Percentiles rank a stretch among this genome's conserved stretches.
phyloP scores from a whole-genome alignment of 2,797 vertebrate species.

The Peromyscus eremicus region DNA sequence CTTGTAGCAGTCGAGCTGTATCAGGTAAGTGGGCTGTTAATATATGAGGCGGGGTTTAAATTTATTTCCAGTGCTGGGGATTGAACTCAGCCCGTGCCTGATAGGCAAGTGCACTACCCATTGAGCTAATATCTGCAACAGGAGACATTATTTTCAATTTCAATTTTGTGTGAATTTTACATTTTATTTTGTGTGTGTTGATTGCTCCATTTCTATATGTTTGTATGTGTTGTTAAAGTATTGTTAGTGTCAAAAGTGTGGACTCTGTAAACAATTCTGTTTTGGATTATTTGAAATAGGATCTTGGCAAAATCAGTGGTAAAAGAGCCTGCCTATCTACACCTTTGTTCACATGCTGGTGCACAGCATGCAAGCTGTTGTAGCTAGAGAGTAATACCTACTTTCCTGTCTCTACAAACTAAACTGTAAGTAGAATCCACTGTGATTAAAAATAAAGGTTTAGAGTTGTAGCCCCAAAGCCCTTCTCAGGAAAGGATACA shows the following conservation, averaged over 20 bases:
- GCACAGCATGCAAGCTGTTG: background rate
- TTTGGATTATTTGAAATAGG: conserved; percentile 41
- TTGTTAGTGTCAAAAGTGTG: conserved; percentile 40
- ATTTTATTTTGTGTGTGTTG: conserved; percentile 27
- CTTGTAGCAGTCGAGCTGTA: background rate
- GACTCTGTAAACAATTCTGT: background rate
- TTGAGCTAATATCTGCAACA: background rate
- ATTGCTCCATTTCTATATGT: background rate
- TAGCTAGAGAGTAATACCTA: conserved; percentile 27
- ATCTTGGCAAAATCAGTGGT: background rate
- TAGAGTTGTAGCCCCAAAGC: background rate
- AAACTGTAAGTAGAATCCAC: conserved; percentile 33
- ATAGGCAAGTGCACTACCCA: background rate
- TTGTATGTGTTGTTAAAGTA: background rate
- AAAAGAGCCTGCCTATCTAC: background rate
- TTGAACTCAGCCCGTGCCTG: background rate
- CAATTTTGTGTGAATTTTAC: background rate
- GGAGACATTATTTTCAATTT: conserved; percentile 44
- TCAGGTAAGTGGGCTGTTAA: conserved; percentile 16
- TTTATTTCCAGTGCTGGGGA: background rate
- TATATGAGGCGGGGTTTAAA: background rate
- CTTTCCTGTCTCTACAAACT: background rate
- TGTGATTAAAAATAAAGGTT: conserved; percentile 37
- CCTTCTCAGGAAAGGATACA: background rate
- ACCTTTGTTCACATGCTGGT: background rate